phyloP scores from a whole-genome alignment of 2,888 invertebrate genomes.

The Andrena dorsata region DNA sequence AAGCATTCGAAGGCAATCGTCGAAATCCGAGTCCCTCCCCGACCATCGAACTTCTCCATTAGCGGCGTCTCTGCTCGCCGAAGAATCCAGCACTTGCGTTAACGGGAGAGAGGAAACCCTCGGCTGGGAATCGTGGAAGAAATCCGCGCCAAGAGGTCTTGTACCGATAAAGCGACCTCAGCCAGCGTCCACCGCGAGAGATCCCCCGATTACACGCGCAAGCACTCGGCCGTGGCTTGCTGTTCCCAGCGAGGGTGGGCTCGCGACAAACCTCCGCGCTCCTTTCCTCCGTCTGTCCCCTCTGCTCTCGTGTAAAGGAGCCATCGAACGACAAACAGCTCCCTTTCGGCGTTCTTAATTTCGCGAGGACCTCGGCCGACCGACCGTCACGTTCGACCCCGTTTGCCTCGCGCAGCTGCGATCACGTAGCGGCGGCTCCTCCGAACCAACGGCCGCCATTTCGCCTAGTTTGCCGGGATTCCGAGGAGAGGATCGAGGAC shows the following conservation, averaged over 20 bases:
- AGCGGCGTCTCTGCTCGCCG: slow-evolving; percentile 10
- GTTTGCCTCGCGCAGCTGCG: slow-evolving; percentile 29
- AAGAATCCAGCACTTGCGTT: slow-evolving; percentile 4
- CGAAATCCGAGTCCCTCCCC: background rate
- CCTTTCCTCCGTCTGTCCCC: background rate
- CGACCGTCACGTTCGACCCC: slow-evolving; percentile 68
- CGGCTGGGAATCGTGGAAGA: background rate
- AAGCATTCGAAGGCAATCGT: background rate
- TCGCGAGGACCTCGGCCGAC: slow-evolving; percentile 28
- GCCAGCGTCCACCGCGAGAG: slow-evolving; percentile 13
- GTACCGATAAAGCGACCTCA: background rate
- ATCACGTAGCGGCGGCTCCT: slow-evolving; percentile 46
- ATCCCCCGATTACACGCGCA: slow-evolving; percentile 24
- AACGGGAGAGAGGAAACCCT: slow-evolving; percentile 13
- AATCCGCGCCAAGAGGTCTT: background rate
- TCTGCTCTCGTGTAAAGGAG: background rate
- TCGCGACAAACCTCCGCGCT: background rate
- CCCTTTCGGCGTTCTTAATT: slow-evolving; percentile 54
- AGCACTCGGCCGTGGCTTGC: background rate
- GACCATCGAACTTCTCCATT: slow-evolving; percentile 41
- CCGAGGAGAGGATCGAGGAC: background rate
- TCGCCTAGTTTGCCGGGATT: background rate
- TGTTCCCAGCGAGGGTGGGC: background rate
- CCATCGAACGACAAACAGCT: slow-evolving; percentile 9
- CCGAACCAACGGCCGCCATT: slow-evolving; percentile 22